Percentiles rank a stretch among this genome's conserved stretches.
These are phyloP conservation scores for Pyrrhia umbra DNA, from an alignment of 2,888 invertebrate species.

Conservation along the genomic window DNA sequence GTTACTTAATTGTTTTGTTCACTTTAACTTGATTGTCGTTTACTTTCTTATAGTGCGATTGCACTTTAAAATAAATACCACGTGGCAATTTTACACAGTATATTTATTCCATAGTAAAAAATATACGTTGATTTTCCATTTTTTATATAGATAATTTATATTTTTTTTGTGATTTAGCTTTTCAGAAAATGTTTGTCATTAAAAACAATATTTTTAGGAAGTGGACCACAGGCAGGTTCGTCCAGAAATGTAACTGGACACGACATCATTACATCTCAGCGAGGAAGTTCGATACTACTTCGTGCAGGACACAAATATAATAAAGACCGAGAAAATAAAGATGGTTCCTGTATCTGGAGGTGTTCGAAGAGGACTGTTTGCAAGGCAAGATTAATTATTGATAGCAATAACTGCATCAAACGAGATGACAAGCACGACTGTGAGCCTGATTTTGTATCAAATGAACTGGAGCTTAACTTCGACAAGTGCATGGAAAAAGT, in stretches of 20 bases:
- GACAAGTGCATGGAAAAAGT: constrained; percentile 15
- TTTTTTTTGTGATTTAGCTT: constrained; percentile 3
- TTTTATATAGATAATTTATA: too few species aligned
- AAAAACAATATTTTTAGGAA: constrained; percentile 16
- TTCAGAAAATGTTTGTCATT: constrained; percentile 7
- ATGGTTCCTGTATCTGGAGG: constrained; percentile 26
- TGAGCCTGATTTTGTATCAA: constrained; percentile 33
- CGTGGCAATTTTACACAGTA: constrained; percentile 12
- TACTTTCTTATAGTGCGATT: constrained; percentile 13
- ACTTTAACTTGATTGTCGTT: constrained; percentile 14
- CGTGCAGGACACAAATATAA: constrained; percentile 42
- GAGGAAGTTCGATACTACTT: constrained; percentile 38
- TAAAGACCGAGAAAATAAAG: constrained; percentile 29
- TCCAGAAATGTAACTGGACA: constrained; percentile 17
- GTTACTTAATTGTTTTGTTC: constrained; percentile 14
- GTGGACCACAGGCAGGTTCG: constrained; percentile 14
- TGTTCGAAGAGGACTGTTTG: constrained; percentile 35
- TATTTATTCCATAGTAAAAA: constrained; percentile 12
- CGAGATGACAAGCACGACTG: constrained; percentile 39
- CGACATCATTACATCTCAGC: constrained; percentile 17
- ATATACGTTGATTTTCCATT: constrained; percentile 1
- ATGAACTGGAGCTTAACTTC: constrained; percentile 12
- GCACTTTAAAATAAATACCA: constrained; percentile 10
- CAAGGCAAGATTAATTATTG: constrained; percentile 30
- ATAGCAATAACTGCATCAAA: constrained; percentile 19